Evolutionary conservation across 2,888 invertebrate genomes (phyloP), one percentile per base, ranked within the genome.

Genomic region (Lycophotia porphyrea): DNA sequence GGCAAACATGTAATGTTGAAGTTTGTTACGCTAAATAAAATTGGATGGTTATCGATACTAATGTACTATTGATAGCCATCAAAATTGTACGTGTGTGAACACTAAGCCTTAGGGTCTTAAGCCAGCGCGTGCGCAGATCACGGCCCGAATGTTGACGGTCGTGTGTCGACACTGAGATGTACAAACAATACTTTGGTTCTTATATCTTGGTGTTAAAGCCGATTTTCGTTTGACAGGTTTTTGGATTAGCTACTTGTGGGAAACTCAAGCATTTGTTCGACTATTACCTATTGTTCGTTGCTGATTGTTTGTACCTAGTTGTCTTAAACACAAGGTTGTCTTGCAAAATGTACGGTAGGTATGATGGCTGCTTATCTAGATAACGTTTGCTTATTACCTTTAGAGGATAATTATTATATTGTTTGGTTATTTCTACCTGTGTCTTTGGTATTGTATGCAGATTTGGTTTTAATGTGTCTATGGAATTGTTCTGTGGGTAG

Each of bases 221-320:
- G 72, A 78, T 73, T 87, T 88, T 88, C 31, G 77, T 84, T 86
- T 84, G 82, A 64, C 65, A 81, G 44, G 24, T 42, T 49, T 84
- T 87, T 84, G 81, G 82, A 88, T 89, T 88, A 89, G 82, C 89
- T 88, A 87, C 85, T 88, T 91, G 92, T 94, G 95, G 91, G 94
- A 94, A 93, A 91, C 82, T 84, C 80, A 84, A 82, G 88, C 91
- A 91, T 90, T 92, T 93, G 93, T 93, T 91, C 86, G 84, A 91
- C 92, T 92, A 91, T 92, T 89, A 86, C 89, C 52, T 87, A 88
- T 91, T 90, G 88, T 90, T 92, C 91, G 88, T 61, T 61, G 61
- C 87, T 86, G 87, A 88, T 88, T 72, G 86, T 78, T 52, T 60
- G 77, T 70, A 39, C 39, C 18, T 63, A 68, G 74, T 67, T 87